phyloP scores from a whole-genome alignment of 2,113 vertebrate species.

The Vidua macroura region DNA sequence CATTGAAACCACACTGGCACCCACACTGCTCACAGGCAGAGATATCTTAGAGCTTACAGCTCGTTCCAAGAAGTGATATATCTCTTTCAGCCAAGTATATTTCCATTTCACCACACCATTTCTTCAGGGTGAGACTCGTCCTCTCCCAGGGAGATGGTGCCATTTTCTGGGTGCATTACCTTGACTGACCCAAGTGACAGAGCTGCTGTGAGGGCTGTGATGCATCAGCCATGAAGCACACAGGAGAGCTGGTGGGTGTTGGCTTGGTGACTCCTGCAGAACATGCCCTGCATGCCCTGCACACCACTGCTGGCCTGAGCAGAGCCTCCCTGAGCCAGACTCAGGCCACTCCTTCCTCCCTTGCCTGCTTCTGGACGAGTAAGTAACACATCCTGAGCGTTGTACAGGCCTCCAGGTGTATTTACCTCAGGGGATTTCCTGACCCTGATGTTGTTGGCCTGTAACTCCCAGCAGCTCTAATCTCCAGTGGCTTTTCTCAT shows the following conservation, averaged over 20 bases:
- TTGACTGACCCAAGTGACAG: fast-evolving
- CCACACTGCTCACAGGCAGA: not conserved
- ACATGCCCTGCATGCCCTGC: fast-evolving
- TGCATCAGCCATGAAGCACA: fast-evolving
- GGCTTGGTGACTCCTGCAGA: not conserved
- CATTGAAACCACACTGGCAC: fast-evolving
- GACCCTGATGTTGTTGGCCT: not conserved
- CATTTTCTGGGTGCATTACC: not conserved
- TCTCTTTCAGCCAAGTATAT: not conserved
- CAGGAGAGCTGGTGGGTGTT: not conserved
- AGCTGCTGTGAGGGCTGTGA: not conserved
- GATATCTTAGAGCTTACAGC: not conserved
- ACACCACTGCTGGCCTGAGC: not conserved
- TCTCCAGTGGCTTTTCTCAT: not conserved
- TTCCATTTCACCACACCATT: not conserved
- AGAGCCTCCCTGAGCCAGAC: not conserved
- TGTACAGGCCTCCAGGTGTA: not conserved
- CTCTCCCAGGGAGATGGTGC: not conserved
- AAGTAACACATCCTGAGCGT: not conserved
- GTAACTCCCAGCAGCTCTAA: not conserved
- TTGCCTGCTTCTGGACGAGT: not conserved
- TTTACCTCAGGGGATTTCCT: not conserved
- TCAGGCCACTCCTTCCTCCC: not conserved
- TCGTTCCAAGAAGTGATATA: not conserved
- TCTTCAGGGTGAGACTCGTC: not conserved